Conservation (phyloP, 2,113 vertebrate species). For the Phasianus colchicus region DNA sequence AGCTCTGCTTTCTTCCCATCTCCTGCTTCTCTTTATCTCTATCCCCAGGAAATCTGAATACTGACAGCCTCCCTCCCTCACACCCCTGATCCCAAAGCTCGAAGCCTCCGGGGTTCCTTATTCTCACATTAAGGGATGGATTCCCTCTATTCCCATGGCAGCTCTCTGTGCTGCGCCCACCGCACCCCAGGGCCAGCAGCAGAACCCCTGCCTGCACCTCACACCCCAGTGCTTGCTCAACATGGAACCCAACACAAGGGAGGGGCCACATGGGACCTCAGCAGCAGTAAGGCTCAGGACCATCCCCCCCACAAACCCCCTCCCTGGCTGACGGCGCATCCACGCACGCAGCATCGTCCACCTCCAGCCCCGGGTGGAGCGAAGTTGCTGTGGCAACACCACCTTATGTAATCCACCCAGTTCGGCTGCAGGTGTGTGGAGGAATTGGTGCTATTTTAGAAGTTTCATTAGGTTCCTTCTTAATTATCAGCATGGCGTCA, state of each 20-base stretch:
- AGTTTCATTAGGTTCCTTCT: constrained; percentile 40
- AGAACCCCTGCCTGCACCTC: background rate
- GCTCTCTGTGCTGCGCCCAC: background rate
- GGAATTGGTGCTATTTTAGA: constrained; percentile 42
- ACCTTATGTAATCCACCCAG: constrained; percentile 72
- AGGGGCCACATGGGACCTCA: fast-evolving
- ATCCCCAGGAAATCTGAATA: background rate
- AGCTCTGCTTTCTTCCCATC: constrained; percentile 15
- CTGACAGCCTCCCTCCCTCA: background rate
- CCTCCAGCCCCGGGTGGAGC: constrained; percentile 60
- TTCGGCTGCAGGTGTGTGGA: constrained; percentile 74
- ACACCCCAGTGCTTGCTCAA: background rate
- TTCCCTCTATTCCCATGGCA: background rate
- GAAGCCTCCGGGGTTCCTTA: background rate
- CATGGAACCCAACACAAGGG: background rate
- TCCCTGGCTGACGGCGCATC: background rate
- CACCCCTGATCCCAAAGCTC: background rate
- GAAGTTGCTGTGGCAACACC: constrained; percentile 73
- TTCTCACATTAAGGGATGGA: background rate
- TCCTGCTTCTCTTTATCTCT: background rate
- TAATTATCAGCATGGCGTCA: background rate
- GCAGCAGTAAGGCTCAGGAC: background rate
- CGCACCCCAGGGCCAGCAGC: too few relatives aligned
- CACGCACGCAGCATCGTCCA: constrained; percentile 31
- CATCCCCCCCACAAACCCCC: background rate